Evolutionary conservation across 1,140 invertebrate genomes (phyloP).

Genomic region (Drosophila takahashii): DNA sequence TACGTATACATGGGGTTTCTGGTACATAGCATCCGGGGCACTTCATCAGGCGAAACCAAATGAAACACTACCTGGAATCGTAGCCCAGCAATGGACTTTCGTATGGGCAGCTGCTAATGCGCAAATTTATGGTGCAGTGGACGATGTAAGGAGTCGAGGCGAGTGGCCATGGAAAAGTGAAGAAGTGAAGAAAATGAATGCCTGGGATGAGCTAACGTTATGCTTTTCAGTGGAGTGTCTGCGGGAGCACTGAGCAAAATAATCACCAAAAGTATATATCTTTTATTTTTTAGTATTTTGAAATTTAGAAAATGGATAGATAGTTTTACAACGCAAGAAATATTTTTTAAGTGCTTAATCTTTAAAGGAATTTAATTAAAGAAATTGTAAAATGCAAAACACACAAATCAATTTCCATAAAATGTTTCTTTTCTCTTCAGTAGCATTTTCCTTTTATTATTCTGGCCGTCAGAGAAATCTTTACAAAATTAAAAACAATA

Average conservation of each 20-base stretch:
- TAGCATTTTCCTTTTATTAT: neutral
- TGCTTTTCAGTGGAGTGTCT: constrained; percentile 22
- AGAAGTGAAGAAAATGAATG: constrained; percentile 46
- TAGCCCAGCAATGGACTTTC: constrained; percentile 86
- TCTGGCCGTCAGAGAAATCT: neutral
- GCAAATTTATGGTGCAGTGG: constrained; percentile 70
- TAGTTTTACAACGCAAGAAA: no score
- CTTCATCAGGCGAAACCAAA: constrained; percentile 24
- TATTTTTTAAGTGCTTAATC: no score
- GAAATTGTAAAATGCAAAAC: no score
- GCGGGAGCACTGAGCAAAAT: constrained; percentile 23
- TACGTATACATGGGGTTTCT: constrained; percentile 5
- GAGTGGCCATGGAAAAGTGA: constrained; percentile 52
- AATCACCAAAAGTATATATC: neutral
- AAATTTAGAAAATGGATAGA: no score
- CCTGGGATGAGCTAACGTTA: constrained; percentile 33
- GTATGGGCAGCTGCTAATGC: constrained; percentile 84
- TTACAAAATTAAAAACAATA: neutral
- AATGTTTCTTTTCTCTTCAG: neutral
- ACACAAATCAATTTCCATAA: no score
- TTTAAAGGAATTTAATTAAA: no score
- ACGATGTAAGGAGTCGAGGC: constrained; percentile 37
- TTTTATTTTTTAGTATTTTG: no score
- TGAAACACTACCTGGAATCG: constrained; percentile 85
- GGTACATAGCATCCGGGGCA: constrained; percentile 14